These are phyloP conservation scores for Delphinapterus leucas DNA, from an alignment of 2,113 vertebrate genomes.

Conservation along the genomic window DNA sequence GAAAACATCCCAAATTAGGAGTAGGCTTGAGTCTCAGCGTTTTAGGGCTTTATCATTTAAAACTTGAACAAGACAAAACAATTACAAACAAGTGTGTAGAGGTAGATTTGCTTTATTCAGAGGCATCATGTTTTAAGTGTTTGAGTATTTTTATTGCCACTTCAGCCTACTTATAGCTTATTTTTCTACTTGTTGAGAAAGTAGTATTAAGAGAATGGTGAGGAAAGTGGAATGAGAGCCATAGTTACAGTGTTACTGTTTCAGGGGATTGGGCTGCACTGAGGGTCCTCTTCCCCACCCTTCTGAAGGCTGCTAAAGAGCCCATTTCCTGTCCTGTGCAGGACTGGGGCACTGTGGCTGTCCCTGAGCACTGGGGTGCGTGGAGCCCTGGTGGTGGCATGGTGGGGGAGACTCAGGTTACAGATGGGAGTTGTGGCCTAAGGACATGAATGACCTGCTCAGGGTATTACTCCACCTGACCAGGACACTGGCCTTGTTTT, in stretches of 20 bases:
- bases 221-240: conserved; percentile 25
- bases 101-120: not conserved
- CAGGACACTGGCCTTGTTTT: not conserved
- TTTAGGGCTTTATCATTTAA: conserved; percentile 11
- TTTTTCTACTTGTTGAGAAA: conserved; percentile 64
- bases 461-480: not conserved
- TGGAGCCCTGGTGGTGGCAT: not conserved
- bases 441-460: not conserved
- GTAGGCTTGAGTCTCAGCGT: not conserved
- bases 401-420: not conserved
- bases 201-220: conserved; percentile 17
- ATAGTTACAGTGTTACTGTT: not conserved
- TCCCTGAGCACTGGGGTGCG: not conserved
- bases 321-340: not conserved
- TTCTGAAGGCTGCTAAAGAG: not conserved
- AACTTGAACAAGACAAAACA: not conserved
- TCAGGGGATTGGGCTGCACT: not conserved
- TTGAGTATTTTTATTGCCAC: not conserved
- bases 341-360: not conserved
- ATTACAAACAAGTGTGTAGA: not conserved
- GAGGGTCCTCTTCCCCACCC: not conserved
- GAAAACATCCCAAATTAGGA: not conserved
- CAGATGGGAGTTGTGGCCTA: not conserved
- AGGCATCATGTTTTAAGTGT: not conserved
- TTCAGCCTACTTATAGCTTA: conserved; percentile 37